Conservation (phyloP, 2,113 vertebrate genomes). For the Rhadina sibilatrix region DNA sequence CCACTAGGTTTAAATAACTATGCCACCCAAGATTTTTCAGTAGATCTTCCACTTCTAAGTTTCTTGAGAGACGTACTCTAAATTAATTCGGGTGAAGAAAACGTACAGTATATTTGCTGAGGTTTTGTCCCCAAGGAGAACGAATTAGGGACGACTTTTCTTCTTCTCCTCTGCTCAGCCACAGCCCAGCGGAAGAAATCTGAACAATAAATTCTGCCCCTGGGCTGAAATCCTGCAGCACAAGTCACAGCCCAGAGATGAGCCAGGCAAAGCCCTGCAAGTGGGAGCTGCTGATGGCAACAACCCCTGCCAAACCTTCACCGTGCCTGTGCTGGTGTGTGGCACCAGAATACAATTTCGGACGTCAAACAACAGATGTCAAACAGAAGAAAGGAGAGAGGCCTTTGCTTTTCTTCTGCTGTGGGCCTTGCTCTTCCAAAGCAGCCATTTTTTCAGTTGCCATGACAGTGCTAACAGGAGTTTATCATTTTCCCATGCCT, state of each 20-base stretch:
- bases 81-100: not conserved
- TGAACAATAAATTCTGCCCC: conserved; percentile 7
- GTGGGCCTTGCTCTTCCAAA: conserved; percentile 79
- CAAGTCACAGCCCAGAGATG: conserved; percentile 4
- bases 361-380: conserved; percentile 93
- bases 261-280: not conserved
- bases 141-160: not conserved
- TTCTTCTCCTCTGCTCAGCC: not conserved
- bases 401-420: conserved; percentile 80
- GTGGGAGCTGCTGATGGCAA: conserved; percentile 11
- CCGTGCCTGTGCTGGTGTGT: not conserved
- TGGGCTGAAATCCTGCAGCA: conserved; percentile 23
- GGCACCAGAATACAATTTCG: conserved; percentile 82
- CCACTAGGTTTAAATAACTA: not conserved
- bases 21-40: not conserved
- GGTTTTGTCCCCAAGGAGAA: not conserved
- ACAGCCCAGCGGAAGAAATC: not conserved
- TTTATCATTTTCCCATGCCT: conserved; percentile 83
- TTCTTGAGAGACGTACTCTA: not conserved
- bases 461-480: conserved; percentile 87
- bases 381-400: conserved; percentile 79
- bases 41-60: not conserved
- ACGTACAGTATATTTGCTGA: not conserved
- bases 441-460: conserved; percentile 91
- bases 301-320: not conserved